phyloP scores from a whole-genome alignment of 2,888 invertebrate genomes.

The Smittia sp. region DNA sequence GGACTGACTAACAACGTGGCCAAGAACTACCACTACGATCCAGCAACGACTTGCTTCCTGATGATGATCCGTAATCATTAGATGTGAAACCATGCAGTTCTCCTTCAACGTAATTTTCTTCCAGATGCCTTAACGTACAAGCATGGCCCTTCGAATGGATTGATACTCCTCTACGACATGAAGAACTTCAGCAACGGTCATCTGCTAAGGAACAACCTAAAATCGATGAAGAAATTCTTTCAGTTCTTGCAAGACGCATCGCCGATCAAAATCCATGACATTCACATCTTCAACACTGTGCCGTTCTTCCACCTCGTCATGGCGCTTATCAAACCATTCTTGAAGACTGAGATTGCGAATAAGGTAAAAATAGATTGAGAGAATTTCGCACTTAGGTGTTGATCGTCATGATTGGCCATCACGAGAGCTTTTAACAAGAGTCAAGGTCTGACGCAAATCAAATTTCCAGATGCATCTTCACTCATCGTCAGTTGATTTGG shows the following conservation, averaged over 20 bases:
- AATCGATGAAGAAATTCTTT: constrained; percentile 62
- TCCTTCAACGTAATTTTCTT: constrained; percentile 31
- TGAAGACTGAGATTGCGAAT: constrained; percentile 59
- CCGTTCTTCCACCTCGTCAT: constrained; percentile 60
- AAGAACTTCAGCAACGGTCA: constrained; percentile 62
- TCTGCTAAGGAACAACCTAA: constrained; percentile 59
- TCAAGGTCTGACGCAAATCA: not conserved
- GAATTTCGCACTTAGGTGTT: not conserved
- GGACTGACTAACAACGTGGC: constrained; percentile 59
- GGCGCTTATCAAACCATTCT: constrained; percentile 60
- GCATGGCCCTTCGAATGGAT: constrained; percentile 62
- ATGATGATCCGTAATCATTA: constrained; percentile 58
- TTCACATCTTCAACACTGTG: constrained; percentile 65
- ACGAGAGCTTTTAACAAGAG: too few relatives aligned
- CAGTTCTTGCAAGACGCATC: constrained; percentile 67
- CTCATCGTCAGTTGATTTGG: constrained; percentile 55
- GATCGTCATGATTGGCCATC: too few relatives aligned
- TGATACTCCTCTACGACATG: constrained; percentile 58
- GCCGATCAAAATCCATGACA: constrained; percentile 63
- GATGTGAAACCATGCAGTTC: too few relatives aligned
- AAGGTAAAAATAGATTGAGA: constrained; percentile 55
- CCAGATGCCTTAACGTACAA: constrained; percentile 59
- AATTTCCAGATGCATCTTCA: constrained; percentile 60
- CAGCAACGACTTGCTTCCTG: constrained; percentile 60
- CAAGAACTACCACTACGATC: constrained; percentile 60